Evolutionary conservation across 2,113 vertebrate genomes (phyloP).

Genomic region (Bungarus multicinctus): DNA sequence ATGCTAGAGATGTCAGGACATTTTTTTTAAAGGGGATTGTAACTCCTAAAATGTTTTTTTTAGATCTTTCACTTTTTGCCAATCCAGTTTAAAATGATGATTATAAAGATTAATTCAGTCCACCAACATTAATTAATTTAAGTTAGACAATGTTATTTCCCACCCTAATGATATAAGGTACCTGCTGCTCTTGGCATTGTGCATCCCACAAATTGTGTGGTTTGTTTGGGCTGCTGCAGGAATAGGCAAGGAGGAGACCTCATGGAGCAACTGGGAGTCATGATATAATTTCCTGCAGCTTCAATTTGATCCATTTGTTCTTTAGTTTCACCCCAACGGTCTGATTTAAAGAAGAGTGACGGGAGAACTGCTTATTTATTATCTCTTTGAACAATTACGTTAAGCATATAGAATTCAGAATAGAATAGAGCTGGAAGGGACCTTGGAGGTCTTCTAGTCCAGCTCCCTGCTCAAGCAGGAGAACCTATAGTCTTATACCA

Average conservation of each 20-base stretch:
- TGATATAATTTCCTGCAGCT: neutral
- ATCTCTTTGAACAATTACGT: neutral
- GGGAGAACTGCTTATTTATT: neutral
- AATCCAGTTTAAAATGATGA: neutral
- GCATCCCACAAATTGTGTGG: neutral
- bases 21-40: neutral
- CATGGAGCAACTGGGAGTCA: neutral
- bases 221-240: neutral
- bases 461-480: no score
- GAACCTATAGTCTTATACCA: no score
- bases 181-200: neutral
- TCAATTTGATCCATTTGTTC: neutral
- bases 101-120: neutral
- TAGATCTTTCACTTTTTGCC: neutral
- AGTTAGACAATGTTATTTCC: neutral
- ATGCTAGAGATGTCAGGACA: conserved; percentile 9
- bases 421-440: no score
- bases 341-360: neutral
- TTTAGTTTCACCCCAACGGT: neutral
- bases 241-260: no score
- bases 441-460: no score
- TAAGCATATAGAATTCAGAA: neutral
- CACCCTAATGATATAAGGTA: neutral
- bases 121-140: neutral
- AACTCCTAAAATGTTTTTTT: neutral